Evolutionary conservation across 2,797 vertebrate species (phyloP), one percentile per base, ranked within the genome.

Genomic region (Lates japonicus): DNA sequence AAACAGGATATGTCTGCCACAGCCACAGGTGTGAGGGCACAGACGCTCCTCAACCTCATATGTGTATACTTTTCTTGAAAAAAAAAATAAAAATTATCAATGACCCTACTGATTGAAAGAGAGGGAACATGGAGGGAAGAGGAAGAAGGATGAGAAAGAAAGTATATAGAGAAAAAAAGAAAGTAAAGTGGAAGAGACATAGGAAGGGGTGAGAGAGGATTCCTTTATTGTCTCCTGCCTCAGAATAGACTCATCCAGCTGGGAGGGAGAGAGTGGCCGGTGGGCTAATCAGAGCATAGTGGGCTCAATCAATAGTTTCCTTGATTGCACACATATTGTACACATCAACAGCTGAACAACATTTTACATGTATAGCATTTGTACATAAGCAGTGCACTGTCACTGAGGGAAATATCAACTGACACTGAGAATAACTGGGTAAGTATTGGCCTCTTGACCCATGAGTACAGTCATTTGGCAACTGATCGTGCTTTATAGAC

Each of bases 1-100:
- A 93, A 93, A 94, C 92, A 94, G 93, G 85, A 95, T 91, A 88
- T 90, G 70, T 93, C 89, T 87, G 82, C 87, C 85, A 83, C 60
- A 58, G 85, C 62, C 66, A 72, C 94, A 95, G 94, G 93, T 95
- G 92, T 89, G 85, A 94, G 60, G 70, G 63, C 70, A 74, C 55
- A 65, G 81, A 72, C 14, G 46, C 83, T 78, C 46, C 71, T 74
- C 72, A 76, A 78, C 85, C 79, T 82, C 55, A 58, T 54, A 54
- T 33, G 31, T 19, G 78, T 8, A 52, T 2, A 17, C 22, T 76
- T 58, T 64, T 65, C 33, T 70, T 29, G 25, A 37, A 44, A 65
- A 72, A 66, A 71, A 48, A 64, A 41, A 63, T 33, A 4, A 76
- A 29, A 29, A 29, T 29, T 29, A 80, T 61, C 54, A 73, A 68